phyloP scores from a whole-genome alignment of 2,888 invertebrate species.

The Stenodera caucasica region DNA sequence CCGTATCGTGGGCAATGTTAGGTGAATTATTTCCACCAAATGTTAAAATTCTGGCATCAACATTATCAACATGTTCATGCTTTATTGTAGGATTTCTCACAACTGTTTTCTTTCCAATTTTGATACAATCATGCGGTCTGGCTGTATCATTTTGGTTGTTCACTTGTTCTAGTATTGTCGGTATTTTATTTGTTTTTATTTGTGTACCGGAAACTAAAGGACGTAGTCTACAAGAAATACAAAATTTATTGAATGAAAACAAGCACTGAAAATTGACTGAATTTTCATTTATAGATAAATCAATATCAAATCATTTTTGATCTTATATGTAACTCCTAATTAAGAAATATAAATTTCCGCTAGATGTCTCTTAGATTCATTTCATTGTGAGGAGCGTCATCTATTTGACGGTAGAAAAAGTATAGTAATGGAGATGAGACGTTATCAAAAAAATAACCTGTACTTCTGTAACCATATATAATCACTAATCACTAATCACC shows the following conservation, averaged over 20 bases:
- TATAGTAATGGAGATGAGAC: no score
- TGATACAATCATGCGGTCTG: constrained; percentile 10
- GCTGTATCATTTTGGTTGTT: constrained; percentile 25
- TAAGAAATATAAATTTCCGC: no score
- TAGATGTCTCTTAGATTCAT: no score
- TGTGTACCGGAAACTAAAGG: constrained; percentile 33
- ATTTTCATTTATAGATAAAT: no score
- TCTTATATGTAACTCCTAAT: no score
- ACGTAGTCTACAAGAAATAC: constrained; percentile 26
- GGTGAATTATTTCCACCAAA: constrained; percentile 79
- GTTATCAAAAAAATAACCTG: no score
- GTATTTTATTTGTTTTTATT: constrained; percentile 18
- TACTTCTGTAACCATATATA: no score
- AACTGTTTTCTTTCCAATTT: constrained; percentile 15
- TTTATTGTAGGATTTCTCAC: constrained; percentile 30
- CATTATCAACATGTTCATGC: constrained; percentile 25
- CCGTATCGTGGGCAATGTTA: constrained; percentile 79
- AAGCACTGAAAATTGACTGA: background rate
- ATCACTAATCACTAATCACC: no score
- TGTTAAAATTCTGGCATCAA: constrained; percentile 68
- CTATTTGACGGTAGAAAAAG: no score
- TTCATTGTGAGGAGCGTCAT: no score
- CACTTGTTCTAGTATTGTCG: constrained; percentile 9
- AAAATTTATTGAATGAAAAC: background rate
- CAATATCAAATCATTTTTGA: no score